Base-by-base conservation (phyloP, 2,113 vertebrate genomes). In the Malurus alboscapulatus region DNA sequence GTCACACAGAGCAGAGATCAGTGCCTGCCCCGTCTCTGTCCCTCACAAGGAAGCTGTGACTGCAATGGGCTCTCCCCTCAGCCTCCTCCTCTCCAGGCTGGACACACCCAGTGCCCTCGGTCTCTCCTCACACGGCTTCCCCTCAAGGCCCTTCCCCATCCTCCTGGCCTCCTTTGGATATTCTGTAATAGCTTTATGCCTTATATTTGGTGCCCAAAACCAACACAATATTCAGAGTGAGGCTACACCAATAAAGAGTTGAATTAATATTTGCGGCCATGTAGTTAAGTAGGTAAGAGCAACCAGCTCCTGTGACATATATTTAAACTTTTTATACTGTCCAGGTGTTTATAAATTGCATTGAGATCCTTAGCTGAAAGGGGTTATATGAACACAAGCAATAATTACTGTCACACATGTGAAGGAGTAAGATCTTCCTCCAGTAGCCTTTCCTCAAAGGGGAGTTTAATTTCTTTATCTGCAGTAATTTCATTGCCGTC, bases 71-170 rank as follows among this genome's bases (percentile, higher is more conserved):
- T 8, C 17, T 67, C 6, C 12, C 32, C 72, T 76, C 62, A 38
- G 54, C 0, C 83, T 51, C 36, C 36, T 75, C 27, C 14, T 84
- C 24, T 29, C 53, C 53, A 59, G 83, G 53, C 36, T 85, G 72
- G 26, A 1, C 53, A 36, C 4, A 44, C 12, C 62, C 36, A 10
- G 45, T 3, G 9, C 0, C 5, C 38, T 59, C 38, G 38, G 45
- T 3, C 1, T 0, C 45, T 68, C 21, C 83, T 18, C 53, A 30
- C 0, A 10, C 0, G 0, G 44, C 53, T 42, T 67, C 53, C 8
- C 8, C 25, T 51, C 45, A 2, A 36, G 17, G 20, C 17, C 61
- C 17, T 51, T 44, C 44, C 0, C 8, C 38, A 51, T 26, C 44
- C 13, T 21, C 25, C 2, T 9, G 9, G 1, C 53, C 45, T 58